Evolutionary conservation across 1,140 invertebrate genomes (phyloP), one percentile per base, ranked within the genome.

Genomic region (Vanessa tameamea): DNA sequence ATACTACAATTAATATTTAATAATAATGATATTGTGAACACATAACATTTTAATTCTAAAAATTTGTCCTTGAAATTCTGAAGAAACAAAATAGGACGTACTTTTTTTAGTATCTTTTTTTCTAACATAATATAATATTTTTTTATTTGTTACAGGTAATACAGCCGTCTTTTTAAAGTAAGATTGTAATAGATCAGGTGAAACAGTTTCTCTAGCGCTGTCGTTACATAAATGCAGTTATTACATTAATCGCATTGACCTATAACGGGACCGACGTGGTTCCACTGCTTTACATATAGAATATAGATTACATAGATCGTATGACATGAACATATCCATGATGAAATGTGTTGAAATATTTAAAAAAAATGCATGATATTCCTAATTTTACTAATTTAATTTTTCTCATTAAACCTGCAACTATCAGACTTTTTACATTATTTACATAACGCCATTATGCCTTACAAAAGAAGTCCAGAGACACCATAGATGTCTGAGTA

Each of bases 111-210:
- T 20, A 20, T 20, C 1, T 20, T 20, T 20, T 20, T 3, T 4
- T 59, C 7, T 16, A 53, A 4, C 14, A 14, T 59, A 23, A 13
- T 59, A 47, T 26, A 16, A 59, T 15, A 47, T 9, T 0, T 11
- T 51, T 20, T 71, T 71, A 64, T 9, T 59, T 70, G 57, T 71
- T 71, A 53, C 69, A 71, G 69, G 69, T 71, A 71, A 71, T 23
- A 43, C 23, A 59, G 26, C 0, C n/a, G 0, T 16, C 55, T 26
- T 3, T n/a, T 16, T 16, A 8, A 55, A 55, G 16, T 55, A 20
- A 16, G 15, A 11, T 55, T 55, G n/a, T 20, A 16, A 55, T 7
- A 63, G 59, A 47, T 64, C 31, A 43, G 43, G 51, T 53, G 7
- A 5, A 53, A 26, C 20, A 23, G 9, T 55, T 26, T 23, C 23